Base-by-base conservation (phyloP, 1,140 invertebrate genomes). In the Halictus rubicundus region DNA sequence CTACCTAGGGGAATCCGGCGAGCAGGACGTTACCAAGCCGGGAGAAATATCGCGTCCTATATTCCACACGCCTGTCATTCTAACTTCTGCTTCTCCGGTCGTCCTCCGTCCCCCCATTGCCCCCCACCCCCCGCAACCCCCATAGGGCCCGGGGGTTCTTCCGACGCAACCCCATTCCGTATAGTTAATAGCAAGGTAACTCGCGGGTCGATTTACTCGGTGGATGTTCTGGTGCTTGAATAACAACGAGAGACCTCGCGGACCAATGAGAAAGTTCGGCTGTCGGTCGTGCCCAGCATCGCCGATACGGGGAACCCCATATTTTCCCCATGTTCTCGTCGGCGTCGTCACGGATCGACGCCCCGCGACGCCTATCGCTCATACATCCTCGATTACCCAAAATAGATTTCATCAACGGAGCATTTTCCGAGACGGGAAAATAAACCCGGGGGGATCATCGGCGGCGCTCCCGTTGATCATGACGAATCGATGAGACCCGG, bases 401-500 rank as follows among this genome's bases (percentile, higher is more conserved):
- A 90, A 88, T 88, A 90, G 85, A 90, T 89, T 90, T 86, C 89
- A 88, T 90, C 89, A 87, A 86, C 82, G 77, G 27, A 74, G 81
- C 74, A 88, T 85, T 85, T 85, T 85, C 78, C 65, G 63, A 21
- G 61, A 64, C 42, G 69, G 68, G 84, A 87, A 80, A 82, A 83
- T 86, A 82, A 65, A 60, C 68, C 68, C 81, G 9, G 12, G n/a
- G 12, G 60, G 46, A 49, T 19, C 72, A 77, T 76, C 81, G 81
- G 49, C 49, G 54, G 82, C 66, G 69, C 3, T 12, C 25, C 59
- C 70, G 76, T 64, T 75, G 87, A 87, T 87, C 86, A 90, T 91
- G 89, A 91, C 90, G 88, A 91, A 91, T 91, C 88, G 87, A 81
- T 90, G 90, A 88, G 89, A 91, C 87, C 86, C 68, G 75, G 75